These are phyloP conservation scores for Prunella strophiata DNA, from an alignment of 2,797 vertebrate genomes.

Conservation along the genomic window DNA sequence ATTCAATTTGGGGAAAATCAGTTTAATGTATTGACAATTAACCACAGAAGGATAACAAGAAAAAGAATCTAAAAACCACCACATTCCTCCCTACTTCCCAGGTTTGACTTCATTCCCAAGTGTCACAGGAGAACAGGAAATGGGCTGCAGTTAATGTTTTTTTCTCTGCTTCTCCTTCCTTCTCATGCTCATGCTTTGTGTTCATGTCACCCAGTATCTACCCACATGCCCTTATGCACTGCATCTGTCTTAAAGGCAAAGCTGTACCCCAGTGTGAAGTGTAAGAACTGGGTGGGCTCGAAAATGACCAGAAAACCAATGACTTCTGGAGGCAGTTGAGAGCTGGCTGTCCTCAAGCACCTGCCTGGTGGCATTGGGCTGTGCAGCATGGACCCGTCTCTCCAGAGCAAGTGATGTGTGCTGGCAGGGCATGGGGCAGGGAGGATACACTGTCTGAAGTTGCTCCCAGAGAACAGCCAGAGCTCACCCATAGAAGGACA, in stretches of 20 bases:
- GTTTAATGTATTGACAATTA: neutral
- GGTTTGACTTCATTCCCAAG: neutral
- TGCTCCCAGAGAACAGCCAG: neutral
- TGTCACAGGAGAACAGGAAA: neutral
- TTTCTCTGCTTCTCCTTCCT: neutral
- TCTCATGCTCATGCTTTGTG: neutral
- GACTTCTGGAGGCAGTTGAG: neutral
- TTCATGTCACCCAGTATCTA: neutral
- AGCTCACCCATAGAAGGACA: neutral
- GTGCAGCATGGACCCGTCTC: fast-evolving
- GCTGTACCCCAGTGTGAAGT: neutral
- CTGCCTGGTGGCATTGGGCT: neutral
- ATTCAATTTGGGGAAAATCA: neutral
- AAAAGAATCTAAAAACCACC: fast-evolving
- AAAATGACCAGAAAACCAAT: neutral
- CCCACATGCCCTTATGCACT: too few relatives aligned
- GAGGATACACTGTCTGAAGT: neutral
- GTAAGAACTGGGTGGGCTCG: neutral
- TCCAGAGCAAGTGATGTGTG: neutral
- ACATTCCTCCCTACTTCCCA: neutral
- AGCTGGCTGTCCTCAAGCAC: fast-evolving
- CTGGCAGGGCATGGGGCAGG: neutral
- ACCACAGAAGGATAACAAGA: neutral
- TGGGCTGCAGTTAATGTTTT: neutral
- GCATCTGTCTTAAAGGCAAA: neutral